Evolutionary conservation across 1,140 invertebrate species (phyloP).

Genomic region (Hycleus phaleratus): DNA sequence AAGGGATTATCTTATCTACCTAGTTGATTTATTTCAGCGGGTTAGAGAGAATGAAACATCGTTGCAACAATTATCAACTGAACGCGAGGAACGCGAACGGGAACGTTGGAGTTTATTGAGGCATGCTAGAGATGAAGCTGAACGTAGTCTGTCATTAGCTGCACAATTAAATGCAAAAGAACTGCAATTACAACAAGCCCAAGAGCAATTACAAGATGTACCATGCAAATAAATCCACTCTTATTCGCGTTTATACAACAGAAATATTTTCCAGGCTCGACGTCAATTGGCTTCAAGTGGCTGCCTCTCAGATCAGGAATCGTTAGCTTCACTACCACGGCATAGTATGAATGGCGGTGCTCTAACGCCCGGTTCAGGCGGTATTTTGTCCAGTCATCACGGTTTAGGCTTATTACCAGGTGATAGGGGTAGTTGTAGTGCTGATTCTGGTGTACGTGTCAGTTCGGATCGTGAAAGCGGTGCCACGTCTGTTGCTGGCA

Average conservation of each 20-base stretch:
- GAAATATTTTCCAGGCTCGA: conserved; percentile 48
- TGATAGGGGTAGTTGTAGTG: conserved; percentile 76
- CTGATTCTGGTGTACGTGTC: conserved; percentile 76
- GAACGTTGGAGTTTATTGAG: conserved; percentile 82
- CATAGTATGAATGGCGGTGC: conserved; percentile 54
- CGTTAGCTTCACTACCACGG: conserved; percentile 52
- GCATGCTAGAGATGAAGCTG: conserved; percentile 82
- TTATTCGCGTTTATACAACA: not conserved
- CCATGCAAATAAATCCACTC: conserved; percentile 13
- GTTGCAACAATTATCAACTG: conserved; percentile 60
- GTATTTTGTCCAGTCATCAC: conserved; percentile 41
- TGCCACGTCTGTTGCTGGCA: conserved; percentile 63
- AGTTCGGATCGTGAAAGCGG: conserved; percentile 72
- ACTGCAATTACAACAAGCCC: conserved; percentile 71
- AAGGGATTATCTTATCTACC: conserved; percentile 8
- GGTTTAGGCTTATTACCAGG: conserved; percentile 50
- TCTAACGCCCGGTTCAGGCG: conserved; percentile 54
- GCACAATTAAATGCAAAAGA: conserved; percentile 80
- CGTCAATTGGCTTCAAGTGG: conserved; percentile 61
- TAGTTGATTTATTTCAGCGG: conserved; percentile 48
- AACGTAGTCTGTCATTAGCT: conserved; percentile 74
- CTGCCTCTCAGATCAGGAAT: conserved; percentile 67
- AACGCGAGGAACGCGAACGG: conserved; percentile 76
- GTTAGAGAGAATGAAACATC: conserved; percentile 68
- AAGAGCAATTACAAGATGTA: conserved; percentile 75